These are phyloP conservation scores for Drosophila punjabiensis DNA, from an alignment of 1,140 invertebrate genomes.

Conservation along the genomic window DNA sequence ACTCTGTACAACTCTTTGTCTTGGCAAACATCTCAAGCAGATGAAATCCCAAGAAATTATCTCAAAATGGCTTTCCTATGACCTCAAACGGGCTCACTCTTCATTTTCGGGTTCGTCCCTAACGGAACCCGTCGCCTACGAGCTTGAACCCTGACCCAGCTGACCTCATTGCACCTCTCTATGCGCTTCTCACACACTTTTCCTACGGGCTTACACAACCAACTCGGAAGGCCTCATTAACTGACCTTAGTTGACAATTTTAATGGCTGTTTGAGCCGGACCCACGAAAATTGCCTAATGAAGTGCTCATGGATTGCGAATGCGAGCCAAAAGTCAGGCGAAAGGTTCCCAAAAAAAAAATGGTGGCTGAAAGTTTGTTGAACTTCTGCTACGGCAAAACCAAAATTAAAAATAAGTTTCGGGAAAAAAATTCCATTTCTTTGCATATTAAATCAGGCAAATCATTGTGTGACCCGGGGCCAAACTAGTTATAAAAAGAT, in stretches of 20 bases:
- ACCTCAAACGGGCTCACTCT: constrained; percentile 19
- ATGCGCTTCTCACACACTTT: constrained; percentile 50
- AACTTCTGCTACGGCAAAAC: constrained; percentile 49
- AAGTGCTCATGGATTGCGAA: constrained; percentile 51
- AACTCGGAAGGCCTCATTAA: constrained; percentile 63
- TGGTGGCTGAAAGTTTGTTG: constrained; percentile 67
- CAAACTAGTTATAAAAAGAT: constrained; percentile 72
- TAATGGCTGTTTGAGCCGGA: constrained; percentile 32
- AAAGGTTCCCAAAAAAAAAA: constrained; percentile 50
- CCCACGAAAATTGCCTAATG: constrained; percentile 55
- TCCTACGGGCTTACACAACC: constrained; percentile 42
- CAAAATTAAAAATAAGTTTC: constrained; percentile 16
- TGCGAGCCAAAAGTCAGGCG: constrained; percentile 50
- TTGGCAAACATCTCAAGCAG: constrained; percentile 4
- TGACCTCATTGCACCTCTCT: constrained; percentile 35
- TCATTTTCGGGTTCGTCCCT: constrained; percentile 14
- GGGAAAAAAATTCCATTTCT: constrained; percentile 45
- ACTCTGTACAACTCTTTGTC: not conserved
- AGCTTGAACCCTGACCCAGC: constrained; percentile 21
- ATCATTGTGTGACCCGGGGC: constrained; percentile 68
- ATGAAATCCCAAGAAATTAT: constrained; percentile 8
- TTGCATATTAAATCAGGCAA: constrained; percentile 71
- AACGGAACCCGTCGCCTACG: constrained; percentile 30
- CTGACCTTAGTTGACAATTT: constrained; percentile 66
- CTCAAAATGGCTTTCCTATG: constrained; percentile 16